Conservation (phyloP, 2,113 vertebrate genomes). For the Cercocebus atys region DNA sequence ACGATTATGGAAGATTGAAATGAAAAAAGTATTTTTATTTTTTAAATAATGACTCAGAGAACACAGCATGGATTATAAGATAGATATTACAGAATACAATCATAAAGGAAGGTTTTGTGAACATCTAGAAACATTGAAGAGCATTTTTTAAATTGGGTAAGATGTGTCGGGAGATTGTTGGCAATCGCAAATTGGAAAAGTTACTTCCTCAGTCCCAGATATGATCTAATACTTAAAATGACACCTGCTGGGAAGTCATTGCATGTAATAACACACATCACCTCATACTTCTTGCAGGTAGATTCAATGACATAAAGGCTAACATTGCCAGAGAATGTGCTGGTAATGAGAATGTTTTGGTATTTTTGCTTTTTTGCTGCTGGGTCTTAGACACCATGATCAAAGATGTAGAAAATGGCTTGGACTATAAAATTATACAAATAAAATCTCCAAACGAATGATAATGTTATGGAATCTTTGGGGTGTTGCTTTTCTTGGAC, state of each 20-base stretch:
- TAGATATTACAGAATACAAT: background rate
- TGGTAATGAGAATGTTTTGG: background rate
- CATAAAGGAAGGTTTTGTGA: background rate
- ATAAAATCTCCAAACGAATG: background rate
- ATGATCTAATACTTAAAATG: background rate
- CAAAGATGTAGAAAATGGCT: background rate
- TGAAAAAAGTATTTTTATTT: background rate
- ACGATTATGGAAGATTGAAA: background rate
- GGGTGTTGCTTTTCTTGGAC: too few relatives aligned
- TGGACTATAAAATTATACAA: background rate
- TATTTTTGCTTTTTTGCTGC: background rate
- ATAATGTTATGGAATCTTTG: too few relatives aligned
- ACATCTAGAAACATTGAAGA: background rate
- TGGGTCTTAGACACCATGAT: background rate
- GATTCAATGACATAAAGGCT: background rate
- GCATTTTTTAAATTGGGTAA: background rate
- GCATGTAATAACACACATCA: background rate
- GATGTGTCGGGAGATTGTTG: background rate
- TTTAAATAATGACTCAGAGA: background rate
- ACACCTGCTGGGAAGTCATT: background rate
- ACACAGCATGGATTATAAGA: background rate
- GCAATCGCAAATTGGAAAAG: background rate
- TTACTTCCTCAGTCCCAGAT: background rate
- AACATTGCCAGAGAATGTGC: background rate
- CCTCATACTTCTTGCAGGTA: background rate